Base-by-base conservation (phyloP, 2,113 vertebrate genomes). In the Dicentrarchus labrax region DNA sequence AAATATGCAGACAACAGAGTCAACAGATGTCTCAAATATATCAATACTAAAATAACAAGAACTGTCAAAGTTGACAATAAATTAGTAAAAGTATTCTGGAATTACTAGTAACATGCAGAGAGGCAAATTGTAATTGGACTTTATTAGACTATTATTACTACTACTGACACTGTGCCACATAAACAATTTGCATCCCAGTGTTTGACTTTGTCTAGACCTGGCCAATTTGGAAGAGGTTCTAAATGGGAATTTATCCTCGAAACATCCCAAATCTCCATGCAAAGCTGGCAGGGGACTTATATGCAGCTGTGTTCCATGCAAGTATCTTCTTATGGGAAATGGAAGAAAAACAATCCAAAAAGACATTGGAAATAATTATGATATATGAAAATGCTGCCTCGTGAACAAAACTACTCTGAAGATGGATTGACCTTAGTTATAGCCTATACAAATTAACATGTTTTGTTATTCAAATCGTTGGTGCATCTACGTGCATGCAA, bases 401-500 rank as follows among this genome's bases (percentile, higher is more conserved):
- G 13, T 54, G 22, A 66, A 59, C 22, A 57, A 45, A 59, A 76
- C 39, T 60, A 51, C 9, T 41, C 45, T 72, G 12, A 24, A 8
- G 1, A 71, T 3, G 45, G 15, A 38, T 30, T 75, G 60, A 71
- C 54, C 38, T 66, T 59, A 59, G 47, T 11, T 51, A 43, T 4
- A 64, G 51, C 4, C 43, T 41, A 81, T 21, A 82, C 76, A 91
- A 86, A 89, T 73, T 7, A 21, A 57, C 43, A 38, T 45, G 70
- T 69, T 89, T 93, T 90, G 84, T 57, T 59, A 91, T 88, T 90
- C 85, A 92, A 93, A 93, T 89, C 3, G 71, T 51, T 0, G 13
- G 17, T 53, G 24, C 47, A 53, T 22, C 41, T 70, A 6, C 21
- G 1, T 24, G 24, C n/a, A 36, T 13, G 61, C 17, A 38, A 9